These are phyloP conservation scores for Botrylloides violaceus DNA, from an alignment of 23 tunicate genomes.

Conservation along the genomic window DNA sequence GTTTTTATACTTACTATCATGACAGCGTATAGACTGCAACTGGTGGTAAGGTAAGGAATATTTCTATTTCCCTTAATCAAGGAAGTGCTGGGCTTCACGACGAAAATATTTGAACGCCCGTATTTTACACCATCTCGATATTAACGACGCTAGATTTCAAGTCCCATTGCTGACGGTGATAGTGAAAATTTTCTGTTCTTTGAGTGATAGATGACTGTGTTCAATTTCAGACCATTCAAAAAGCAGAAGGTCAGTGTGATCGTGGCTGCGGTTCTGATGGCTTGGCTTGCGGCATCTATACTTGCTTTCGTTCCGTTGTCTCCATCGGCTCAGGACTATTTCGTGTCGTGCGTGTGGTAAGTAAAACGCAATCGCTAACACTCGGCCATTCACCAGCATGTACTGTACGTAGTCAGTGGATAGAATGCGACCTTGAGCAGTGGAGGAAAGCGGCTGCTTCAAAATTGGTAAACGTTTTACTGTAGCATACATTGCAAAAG, in stretches of 20 bases:
- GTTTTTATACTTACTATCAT: constrained; percentile 48
- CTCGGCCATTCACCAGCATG: too few species aligned
- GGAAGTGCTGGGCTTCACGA: not conserved
- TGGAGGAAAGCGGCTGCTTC: not conserved
- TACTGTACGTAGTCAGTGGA: too few species aligned
- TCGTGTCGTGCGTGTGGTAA: constrained; percentile 61
- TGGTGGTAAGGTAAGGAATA: constrained; percentile 19
- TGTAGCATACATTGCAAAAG: too few species aligned
- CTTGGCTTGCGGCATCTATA: constrained; percentile 28
- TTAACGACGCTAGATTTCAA: too few species aligned
- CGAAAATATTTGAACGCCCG: too few species aligned
- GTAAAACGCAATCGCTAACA: too few species aligned
- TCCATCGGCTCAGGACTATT: constrained; percentile 24
- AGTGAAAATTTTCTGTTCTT: too few species aligned
- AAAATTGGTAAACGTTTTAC: not conserved
- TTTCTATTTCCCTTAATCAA: not conserved
- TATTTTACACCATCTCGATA: too few species aligned
- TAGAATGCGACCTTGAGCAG: not conserved
- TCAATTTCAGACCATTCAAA: constrained; percentile 20
- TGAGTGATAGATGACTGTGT: too few species aligned
- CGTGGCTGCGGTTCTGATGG: not conserved
- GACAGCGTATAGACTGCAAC: constrained; percentile 38
- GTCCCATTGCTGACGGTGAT: too few species aligned
- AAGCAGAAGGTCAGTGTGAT: not conserved
- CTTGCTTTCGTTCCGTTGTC: constrained; percentile 38